phyloP scores from a whole-genome alignment of 2,797 vertebrate species.

The Babyrousa celebensis region DNA sequence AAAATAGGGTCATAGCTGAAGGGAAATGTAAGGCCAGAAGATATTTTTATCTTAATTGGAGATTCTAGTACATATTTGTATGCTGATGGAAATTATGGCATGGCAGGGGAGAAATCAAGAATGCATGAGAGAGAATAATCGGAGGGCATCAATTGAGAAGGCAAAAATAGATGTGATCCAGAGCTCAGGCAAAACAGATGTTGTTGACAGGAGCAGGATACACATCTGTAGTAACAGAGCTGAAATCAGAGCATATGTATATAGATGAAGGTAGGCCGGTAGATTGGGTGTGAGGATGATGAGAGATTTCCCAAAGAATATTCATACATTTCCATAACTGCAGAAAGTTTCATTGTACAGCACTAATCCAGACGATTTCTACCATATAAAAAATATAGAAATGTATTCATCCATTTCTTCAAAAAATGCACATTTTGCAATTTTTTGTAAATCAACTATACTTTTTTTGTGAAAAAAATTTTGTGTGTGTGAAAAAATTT shows the following conservation, averaged over 20 bases:
- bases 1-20: not conserved
- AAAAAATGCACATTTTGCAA: not conserved
- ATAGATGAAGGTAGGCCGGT: not conserved
- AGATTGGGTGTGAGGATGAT: not conserved
- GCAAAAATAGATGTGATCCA: not conserved
- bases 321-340: not conserved
- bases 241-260: not conserved
- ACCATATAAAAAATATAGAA: not conserved
- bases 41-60: slow-evolving; percentile 42
- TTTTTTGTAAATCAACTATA: too few relatives aligned
- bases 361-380: not conserved
- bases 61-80: not conserved
- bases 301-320: not conserved
- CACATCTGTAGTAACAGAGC: not conserved
- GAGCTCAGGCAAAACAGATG: not conserved
- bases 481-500: too few relatives aligned
- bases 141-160: not conserved
- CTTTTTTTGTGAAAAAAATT: too few relatives aligned
- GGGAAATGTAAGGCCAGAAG: not conserved
- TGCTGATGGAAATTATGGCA: slow-evolving; percentile 28
- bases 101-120: not conserved
- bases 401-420: not conserved
- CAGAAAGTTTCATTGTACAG: not conserved
- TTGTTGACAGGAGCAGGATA: not conserved
- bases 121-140: not conserved